phyloP scores from a whole-genome alignment of 2,888 invertebrate species.

The Drosophila multiciliata region DNA sequence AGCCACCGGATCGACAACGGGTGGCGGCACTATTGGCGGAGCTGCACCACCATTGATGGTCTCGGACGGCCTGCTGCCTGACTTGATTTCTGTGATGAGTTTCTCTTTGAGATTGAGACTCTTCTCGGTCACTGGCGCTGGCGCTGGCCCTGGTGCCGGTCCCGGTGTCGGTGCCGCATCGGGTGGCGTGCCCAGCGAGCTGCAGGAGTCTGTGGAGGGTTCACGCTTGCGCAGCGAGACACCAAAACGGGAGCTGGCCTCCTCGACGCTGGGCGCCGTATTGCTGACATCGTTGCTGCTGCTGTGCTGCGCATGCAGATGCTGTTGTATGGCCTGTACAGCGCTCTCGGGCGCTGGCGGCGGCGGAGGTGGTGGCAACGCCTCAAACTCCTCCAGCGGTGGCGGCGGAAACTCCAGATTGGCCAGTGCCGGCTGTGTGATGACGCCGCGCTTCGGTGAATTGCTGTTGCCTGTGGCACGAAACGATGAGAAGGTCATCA shows the following conservation, averaged over 20 bases:
- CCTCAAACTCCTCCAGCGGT: slow-evolving; percentile 89
- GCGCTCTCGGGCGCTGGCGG: slow-evolving; percentile 73
- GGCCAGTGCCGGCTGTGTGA: slow-evolving; percentile 90
- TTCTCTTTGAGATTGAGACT: slow-evolving; percentile 89
- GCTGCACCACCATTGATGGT: slow-evolving; percentile 85
- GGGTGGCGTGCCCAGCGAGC: slow-evolving; percentile 86
- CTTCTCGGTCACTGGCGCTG: slow-evolving; percentile 37
- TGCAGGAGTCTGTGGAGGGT: slow-evolving; percentile 87
- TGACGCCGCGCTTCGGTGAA: slow-evolving; percentile 87
- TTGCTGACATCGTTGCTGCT: slow-evolving; percentile 87
- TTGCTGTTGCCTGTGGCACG: slow-evolving; percentile 89
- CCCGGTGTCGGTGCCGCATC: slow-evolving; percentile 63
- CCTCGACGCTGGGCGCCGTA: slow-evolving; percentile 89
- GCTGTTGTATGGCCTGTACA: slow-evolving; percentile 66
- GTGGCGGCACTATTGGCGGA: slow-evolving; percentile 84
- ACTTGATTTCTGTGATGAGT: slow-evolving; percentile 93
- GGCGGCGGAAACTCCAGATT: slow-evolving; percentile 96
- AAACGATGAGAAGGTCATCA: slow-evolving; percentile 86
- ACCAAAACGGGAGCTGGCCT: slow-evolving; percentile 90
- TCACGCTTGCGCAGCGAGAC: slow-evolving; percentile 90
- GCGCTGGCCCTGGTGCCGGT: slow-evolving; percentile 1
- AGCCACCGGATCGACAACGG: slow-evolving; percentile 89
- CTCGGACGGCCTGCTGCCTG: slow-evolving; percentile 82
- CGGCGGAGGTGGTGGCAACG: slow-evolving; percentile 75
- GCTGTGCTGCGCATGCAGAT: slow-evolving; percentile 73